phyloP scores from a whole-genome alignment of 2,888 invertebrate genomes.

The Thereva unica region DNA sequence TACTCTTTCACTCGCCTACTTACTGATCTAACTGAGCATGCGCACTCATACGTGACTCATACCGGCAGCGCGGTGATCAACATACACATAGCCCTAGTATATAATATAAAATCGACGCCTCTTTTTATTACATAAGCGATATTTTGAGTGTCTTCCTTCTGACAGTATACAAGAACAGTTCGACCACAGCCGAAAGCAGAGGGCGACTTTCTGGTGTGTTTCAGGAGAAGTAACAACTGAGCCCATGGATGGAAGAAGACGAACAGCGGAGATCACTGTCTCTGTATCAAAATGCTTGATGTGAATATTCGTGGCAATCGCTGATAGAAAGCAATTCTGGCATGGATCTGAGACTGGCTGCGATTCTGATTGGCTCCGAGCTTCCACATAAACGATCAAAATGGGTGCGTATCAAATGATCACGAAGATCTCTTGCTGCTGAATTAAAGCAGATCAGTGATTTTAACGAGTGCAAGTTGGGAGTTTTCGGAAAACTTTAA shows the following conservation, averaged over 20 bases:
- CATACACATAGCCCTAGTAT: slow-evolving; percentile 16
- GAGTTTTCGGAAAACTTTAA: no score
- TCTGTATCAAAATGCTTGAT: no score
- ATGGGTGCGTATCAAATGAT: slow-evolving; percentile 27
- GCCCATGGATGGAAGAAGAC: no score
- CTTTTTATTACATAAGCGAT: slow-evolving; percentile 2
- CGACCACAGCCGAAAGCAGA: no score
- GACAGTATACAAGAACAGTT: no score
- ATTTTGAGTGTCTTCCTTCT: no score
- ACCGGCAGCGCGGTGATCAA: neutral
- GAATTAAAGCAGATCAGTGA: neutral
- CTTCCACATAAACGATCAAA: slow-evolving; percentile 1
- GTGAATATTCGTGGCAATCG: no score
- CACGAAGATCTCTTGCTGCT: slow-evolving; percentile 12
- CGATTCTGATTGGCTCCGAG: slow-evolving; percentile 19
- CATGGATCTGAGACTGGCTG: slow-evolving; percentile 2
- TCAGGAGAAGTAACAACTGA: no score
- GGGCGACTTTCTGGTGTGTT: no score
- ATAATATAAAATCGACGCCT: slow-evolving; percentile 18
- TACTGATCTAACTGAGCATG: slow-evolving; percentile 7
- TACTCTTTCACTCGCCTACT: neutral
- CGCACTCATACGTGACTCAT: slow-evolving; percentile 15
- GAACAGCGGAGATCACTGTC: no score
- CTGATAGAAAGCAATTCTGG: no score
- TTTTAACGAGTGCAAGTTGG: no score